These are phyloP conservation scores for Ommatoiulus sabulosus DNA, from an alignment of 2,888 invertebrate genomes.

Conservation along the genomic window DNA sequence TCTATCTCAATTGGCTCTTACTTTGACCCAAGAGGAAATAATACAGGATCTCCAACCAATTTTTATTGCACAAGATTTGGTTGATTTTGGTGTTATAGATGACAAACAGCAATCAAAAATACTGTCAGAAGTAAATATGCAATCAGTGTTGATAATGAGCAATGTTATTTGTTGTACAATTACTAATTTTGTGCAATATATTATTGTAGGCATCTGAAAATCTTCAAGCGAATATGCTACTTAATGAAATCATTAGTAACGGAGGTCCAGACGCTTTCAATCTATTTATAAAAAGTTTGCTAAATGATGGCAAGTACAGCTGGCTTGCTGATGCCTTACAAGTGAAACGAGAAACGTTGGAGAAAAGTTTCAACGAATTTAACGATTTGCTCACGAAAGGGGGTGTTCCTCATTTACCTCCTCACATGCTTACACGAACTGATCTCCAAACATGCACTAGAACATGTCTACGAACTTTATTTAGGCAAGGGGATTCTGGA, in stretches of 20 bases:
- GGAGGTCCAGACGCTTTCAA: neutral
- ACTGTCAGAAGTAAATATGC: constrained; percentile 14
- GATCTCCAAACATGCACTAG: neutral
- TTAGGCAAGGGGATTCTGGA: constrained; percentile 55
- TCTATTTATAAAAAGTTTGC: constrained; percentile 22
- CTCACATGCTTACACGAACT: constrained; percentile 30
- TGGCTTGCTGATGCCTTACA: constrained; percentile 42
- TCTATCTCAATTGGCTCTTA: neutral
- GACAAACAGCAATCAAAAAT: constrained; percentile 61
- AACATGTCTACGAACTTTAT: neutral
- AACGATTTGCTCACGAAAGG: constrained; percentile 38
- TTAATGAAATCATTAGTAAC: neutral
- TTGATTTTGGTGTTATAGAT: constrained; percentile 69
- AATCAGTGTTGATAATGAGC: neutral
- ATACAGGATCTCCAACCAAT: constrained; percentile 71
- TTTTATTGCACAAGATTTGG: constrained; percentile 70
- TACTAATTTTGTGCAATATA: neutral
- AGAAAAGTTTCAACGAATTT: neutral
- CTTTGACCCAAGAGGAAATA: constrained; percentile 67
- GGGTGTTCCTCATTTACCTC: constrained; percentile 51
- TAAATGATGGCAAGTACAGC: constrained; percentile 7
- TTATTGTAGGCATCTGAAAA: neutral
- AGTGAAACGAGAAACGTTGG: neutral
- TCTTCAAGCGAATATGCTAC: neutral
- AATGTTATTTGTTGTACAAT: neutral